Evolutionary conservation across 2,888 invertebrate species (phyloP), one percentile per base, ranked within the genome.

Genomic region (Chymomyza procnemis): DNA sequence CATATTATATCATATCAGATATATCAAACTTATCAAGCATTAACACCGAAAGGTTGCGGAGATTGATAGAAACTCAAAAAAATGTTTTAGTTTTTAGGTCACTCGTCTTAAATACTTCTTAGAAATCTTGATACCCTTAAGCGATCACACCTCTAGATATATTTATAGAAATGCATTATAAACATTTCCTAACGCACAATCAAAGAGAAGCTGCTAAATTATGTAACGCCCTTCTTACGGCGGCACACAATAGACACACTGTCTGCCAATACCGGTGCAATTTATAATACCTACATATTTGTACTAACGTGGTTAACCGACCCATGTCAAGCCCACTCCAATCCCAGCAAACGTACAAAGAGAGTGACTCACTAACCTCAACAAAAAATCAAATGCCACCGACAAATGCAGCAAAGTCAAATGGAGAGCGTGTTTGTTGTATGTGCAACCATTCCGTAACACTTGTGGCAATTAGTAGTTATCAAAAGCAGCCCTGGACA

Each of bases 401-500:
- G 86, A 74, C 78, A 65, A 66, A 75, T 41, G 69, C 74, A 59
- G 41, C 48, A 52, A 46, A 66, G 50, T 30, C 47, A 34, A 19
- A 52, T 18, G 12, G 14, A 8, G 54, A 54, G 54, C 18, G 54
- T 12, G 21, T 16, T n/a, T n/a, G n/a, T n/a, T n/a, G n/a, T n/a
- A n/a, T n/a, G n/a, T n/a, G 19, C 54, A 63, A 64, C 6, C 26
- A 26, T 26, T 26, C 26, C 26, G 26, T 26, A 82, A 74, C 81
- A 86, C 84, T 86, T 82, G 81, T 79, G 86, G 81, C 70, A 82
- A 82, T 82, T 82, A 82, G 78, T 78, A 73, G 61, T 67, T 78
- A 67, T 71, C 66, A 66, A 70, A 72, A 72, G 72, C 66, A 64
- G 71, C 71, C 57, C 63, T 22, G 30, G 61, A 68, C 68, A 77